Evolutionary conservation across 2,113 vertebrate species (phyloP), one percentile per base, ranked within the genome.

Genomic region (Chaenocephalus aceratus): DNA sequence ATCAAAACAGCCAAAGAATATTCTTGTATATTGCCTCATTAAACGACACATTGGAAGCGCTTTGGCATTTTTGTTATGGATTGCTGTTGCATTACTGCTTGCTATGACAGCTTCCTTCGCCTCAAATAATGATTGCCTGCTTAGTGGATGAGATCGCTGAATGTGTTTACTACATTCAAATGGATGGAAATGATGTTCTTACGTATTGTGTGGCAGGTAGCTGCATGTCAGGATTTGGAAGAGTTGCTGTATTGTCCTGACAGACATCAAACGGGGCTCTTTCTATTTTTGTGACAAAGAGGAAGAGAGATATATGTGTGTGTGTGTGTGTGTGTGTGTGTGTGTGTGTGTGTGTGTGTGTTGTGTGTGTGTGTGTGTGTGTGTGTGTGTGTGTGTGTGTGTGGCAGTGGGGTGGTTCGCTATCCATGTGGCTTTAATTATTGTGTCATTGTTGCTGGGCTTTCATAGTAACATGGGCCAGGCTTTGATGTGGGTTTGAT

Each of bases 401-500:
- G 67, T 23, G 72, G 65, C 48, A 12, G 15, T 41, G 60, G 56
- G 72, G 52, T 49, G 56, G 56, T 30, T 79, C 71, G 48, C 75
- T 85, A 88, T 89, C 84, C 83, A 86, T 83, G 77, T 86, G 84
- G 90, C 80, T 91, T 90, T 91, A 91, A 92, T 92, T 87, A 91
- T 91, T 87, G 69, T 73, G 72, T 85, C 68, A 90, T 92, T 93
- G 91, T 91, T 82, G 87, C 83, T 45, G 36, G 10, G 77, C 88
- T 83, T 88, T 91, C 86, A 79, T 36, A 26, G 81, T 67, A 67
- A 71, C 64, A 15, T 74, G 56, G 78, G 87, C 75, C 77, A 69
- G 80, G 86, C 92, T 94, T 93, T 94, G 91, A 94, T 94, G 83
- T 89, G 74, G 80, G 74, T 80, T 72, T 85, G 90, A 92, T 93